A percentile compares a stretch with the other conserved stretches of the same genome.
These are phyloP conservation scores for Centroberyx gerrardi DNA, from an alignment of 2,797 vertebrate genomes.

Conservation along the genomic window DNA sequence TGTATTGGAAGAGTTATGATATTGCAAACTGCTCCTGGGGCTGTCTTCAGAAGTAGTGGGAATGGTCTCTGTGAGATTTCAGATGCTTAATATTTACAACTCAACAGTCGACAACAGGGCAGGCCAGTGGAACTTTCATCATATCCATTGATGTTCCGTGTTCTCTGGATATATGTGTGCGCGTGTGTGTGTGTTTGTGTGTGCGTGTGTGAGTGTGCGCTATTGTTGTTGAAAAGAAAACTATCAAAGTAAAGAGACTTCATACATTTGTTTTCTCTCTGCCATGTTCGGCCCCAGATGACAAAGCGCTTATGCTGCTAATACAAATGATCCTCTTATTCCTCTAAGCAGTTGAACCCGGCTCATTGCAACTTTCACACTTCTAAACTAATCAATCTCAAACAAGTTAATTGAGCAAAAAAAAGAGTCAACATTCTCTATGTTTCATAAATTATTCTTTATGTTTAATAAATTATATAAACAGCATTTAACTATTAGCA, in stretches of 20 bases:
- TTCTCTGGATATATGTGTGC: background rate
- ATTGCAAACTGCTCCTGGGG: background rate
- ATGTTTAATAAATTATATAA: too few species aligned
- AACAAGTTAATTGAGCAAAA: background rate
- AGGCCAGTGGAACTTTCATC: constrained; percentile 8
- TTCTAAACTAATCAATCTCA: constrained; percentile 1
- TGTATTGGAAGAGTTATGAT: background rate
- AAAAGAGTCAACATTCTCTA: background rate
- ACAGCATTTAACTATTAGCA: too few species aligned
- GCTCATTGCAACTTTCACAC: background rate
- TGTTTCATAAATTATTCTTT: background rate
- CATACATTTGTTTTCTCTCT: constrained; percentile 30
- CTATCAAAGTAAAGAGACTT: constrained; percentile 6
- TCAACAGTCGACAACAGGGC: constrained; percentile 8
- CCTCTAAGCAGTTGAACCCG: background rate
- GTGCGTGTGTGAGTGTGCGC: background rate
- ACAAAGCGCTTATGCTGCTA: constrained; percentile 16
- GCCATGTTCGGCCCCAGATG: constrained; percentile 16
- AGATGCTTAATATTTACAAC: constrained; percentile 25
- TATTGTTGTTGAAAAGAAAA: background rate
- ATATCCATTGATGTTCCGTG: constrained; percentile 9
- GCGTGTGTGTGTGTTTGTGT: constrained; percentile 1
- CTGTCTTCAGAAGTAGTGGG: background rate
- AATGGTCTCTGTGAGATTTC: background rate
- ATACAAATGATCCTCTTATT: constrained; percentile 30